Percentiles rank a stretch among this genome's conserved stretches.
Conservation (phyloP, 2,888 invertebrate genomes). For the Deroplatys truncata region DNA sequence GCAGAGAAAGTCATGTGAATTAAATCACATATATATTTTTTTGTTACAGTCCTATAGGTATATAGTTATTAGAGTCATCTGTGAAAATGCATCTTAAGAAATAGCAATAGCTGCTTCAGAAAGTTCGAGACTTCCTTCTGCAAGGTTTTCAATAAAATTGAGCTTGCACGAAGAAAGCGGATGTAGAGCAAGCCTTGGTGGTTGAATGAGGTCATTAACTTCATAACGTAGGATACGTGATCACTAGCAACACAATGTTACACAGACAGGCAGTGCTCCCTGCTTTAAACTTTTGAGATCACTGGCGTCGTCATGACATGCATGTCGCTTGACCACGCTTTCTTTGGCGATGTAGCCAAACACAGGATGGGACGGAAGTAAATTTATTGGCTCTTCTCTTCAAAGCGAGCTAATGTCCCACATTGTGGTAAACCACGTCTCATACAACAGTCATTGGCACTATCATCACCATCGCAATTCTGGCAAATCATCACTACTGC, state of each 20-base stretch:
- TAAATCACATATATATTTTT: too few species aligned
- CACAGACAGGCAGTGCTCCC: too few species aligned
- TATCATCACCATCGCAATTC: too few species aligned
- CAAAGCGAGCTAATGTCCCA: background rate
- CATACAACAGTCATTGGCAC: background rate
- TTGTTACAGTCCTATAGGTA: too few species aligned
- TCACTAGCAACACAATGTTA: background rate
- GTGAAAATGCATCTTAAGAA: too few species aligned
- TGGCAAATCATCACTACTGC: too few species aligned
- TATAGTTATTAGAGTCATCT: too few species aligned
- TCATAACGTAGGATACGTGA: background rate
- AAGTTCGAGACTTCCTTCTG: background rate
- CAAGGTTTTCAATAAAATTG: background rate
- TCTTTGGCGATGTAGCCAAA: background rate
- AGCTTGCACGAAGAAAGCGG: background rate
- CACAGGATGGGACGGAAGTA: background rate
- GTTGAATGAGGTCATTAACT: background rate
- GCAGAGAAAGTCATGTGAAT: too few species aligned
- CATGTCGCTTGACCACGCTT: background rate
- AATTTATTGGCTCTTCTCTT: too few species aligned
- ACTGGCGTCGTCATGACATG: too few species aligned
- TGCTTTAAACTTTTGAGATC: background rate
- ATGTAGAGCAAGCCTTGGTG: background rate
- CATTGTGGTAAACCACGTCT: background rate
- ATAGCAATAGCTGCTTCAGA: background rate